phyloP scores from a whole-genome alignment of 2,888 invertebrate species.

The Melanostoma mellinum region DNA sequence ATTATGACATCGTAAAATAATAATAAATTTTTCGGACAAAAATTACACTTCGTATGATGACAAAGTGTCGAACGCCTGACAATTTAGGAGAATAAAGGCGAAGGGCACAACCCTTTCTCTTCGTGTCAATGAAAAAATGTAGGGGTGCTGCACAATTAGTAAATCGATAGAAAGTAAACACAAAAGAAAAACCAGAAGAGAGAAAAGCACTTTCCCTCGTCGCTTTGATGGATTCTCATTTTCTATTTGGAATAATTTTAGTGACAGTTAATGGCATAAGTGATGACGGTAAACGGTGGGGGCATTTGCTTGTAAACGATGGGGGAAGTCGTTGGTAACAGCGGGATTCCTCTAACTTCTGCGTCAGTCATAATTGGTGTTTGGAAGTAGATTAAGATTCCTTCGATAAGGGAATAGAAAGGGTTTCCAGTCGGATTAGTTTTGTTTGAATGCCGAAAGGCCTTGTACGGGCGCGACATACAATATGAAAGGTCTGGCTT shows the following conservation, averaged over 20 bases:
- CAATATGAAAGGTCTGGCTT: too few relatives aligned
- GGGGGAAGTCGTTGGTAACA: constrained; percentile 14
- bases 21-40: constrained; percentile 28
- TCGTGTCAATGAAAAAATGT: neutral
- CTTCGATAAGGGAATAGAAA: constrained; percentile 4
- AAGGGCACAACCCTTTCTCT: constrained; percentile 44
- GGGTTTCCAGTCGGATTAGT: neutral
- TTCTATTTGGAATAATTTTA: constrained; percentile 10
- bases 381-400: constrained; percentile 18
- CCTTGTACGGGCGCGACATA: too few relatives aligned
- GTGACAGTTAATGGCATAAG: constrained; percentile 55
- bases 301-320: neutral
- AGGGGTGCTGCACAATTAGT: constrained; percentile 35
- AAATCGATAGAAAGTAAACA: constrained; percentile 30
- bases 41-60: constrained; percentile 46
- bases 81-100: neutral
- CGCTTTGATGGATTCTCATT: constrained; percentile 18
- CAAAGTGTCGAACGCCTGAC: constrained; percentile 37
- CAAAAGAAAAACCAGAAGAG: neutral
- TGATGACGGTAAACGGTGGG: constrained; percentile 38
- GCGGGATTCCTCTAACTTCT: constrained; percentile 2
- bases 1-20: constrained; percentile 30
- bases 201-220: constrained; percentile 22
- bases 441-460: too few relatives aligned
- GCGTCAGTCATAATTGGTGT: constrained; percentile 42